Percentiles rank a stretch among this genome's conserved stretches.
Conservation (phyloP, 2,888 invertebrate species). For the Sarcophaga subvicina region DNA sequence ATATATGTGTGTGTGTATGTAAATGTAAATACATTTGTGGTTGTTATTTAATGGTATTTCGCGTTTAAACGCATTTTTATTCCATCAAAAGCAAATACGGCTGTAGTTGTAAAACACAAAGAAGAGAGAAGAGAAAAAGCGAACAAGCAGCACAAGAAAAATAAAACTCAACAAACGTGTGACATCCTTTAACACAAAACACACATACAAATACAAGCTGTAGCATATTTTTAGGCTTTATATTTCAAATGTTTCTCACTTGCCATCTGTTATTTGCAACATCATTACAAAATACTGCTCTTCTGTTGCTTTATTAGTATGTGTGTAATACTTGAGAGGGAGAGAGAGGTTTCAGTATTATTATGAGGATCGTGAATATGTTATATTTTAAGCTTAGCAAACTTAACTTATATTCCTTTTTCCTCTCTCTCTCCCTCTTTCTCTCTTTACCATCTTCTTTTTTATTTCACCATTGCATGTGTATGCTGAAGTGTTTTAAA, state of each 20-base stretch:
- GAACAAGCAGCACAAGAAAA: background rate
- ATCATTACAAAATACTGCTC: constrained; percentile 19
- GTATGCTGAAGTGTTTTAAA: too few relatives aligned
- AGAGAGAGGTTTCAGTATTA: too few relatives aligned
- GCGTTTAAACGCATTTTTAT: constrained; percentile 60
- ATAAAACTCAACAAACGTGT: constrained; percentile 28
- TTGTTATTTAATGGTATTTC: constrained; percentile 62
- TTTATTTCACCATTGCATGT: too few relatives aligned
- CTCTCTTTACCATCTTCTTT: too few relatives aligned
- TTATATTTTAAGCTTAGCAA: too few relatives aligned
- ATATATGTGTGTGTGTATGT: constrained; percentile 1
- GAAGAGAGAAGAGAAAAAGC: background rate
- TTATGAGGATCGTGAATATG: too few relatives aligned
- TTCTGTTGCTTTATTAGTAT: background rate
- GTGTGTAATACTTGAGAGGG: background rate
- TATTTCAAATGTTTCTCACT: background rate
- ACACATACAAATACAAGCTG: background rate
- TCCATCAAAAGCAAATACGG: constrained; percentile 33
- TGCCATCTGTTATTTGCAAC: constrained; percentile 17
- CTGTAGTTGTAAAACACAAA: background rate
- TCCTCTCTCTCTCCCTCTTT: too few relatives aligned
- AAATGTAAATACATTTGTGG: constrained; percentile 59
- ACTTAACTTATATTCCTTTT: background rate
- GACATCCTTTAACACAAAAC: constrained; percentile 37
- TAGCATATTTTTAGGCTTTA: constrained; percentile 37